These are phyloP conservation scores for Goniozus legneri DNA, from an alignment of 1,140 invertebrate genomes.

Conservation along the genomic window DNA sequence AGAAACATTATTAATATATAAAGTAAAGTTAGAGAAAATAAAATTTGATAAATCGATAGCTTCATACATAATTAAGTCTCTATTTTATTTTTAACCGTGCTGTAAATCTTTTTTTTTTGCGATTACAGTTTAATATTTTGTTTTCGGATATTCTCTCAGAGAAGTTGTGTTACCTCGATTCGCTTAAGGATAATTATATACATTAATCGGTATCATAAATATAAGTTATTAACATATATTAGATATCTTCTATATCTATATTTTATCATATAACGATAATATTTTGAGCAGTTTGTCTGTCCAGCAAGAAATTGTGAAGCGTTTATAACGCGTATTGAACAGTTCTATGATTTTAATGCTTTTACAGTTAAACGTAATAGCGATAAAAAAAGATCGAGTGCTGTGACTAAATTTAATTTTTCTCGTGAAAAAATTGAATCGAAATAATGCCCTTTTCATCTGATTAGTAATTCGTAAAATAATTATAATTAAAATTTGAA, in stretches of 20 bases:
- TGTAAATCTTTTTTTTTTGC: conserved; percentile 19
- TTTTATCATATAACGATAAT: conserved; percentile 23
- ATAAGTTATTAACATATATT: conserved; percentile 45
- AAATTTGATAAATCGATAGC: conserved; percentile 8
- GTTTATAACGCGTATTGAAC: neutral
- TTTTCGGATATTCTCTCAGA: conserved; percentile 18
- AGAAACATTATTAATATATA: conserved; percentile 5
- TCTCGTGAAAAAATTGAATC: no score
- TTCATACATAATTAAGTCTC: neutral
- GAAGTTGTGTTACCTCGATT: conserved; percentile 19
- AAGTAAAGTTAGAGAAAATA: conserved; percentile 7
- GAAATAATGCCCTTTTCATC: no score
- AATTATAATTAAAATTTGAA: no score
- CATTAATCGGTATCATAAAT: conserved; percentile 42
- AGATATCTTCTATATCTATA: conserved; percentile 20
- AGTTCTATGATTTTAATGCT: no score
- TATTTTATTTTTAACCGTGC: conserved; percentile 2
- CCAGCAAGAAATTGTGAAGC: conserved; percentile 10
- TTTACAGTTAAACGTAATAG: no score
- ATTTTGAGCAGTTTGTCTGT: conserved; percentile 37
- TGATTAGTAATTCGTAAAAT: no score
- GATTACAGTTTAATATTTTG: conserved; percentile 22
- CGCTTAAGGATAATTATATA: conserved; percentile 41
- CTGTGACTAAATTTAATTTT: no score
- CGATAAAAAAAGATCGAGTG: no score